These are phyloP conservation scores for Hirudinaria manillensis DNA, from an alignment of 2,888 invertebrate genomes.

Conservation along the genomic window DNA sequence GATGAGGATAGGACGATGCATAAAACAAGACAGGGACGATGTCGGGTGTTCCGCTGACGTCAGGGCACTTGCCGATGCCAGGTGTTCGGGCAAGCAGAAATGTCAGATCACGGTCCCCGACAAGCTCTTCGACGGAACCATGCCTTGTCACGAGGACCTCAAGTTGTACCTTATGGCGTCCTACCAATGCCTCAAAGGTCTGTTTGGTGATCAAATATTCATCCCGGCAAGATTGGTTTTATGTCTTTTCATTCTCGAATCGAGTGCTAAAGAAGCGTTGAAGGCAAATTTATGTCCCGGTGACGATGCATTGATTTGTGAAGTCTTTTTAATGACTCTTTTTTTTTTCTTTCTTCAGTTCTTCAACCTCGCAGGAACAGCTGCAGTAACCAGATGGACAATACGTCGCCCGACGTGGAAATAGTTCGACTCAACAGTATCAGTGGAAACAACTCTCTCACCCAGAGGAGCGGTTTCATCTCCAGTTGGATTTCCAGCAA, in stretches of 20 bases:
- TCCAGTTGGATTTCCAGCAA: constrained; percentile 26
- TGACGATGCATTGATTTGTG: not conserved
- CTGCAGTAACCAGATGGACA: constrained; percentile 20
- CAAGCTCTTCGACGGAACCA: constrained; percentile 21
- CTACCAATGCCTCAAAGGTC: constrained; percentile 32
- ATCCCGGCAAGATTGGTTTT: not conserved
- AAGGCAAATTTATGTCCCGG: no score
- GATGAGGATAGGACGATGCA: constrained; percentile 30
- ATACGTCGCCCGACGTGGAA: not conserved
- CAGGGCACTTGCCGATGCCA: constrained; percentile 19
- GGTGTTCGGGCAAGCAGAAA: constrained; percentile 31
- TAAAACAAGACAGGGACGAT: constrained; percentile 23
- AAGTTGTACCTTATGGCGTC: constrained; percentile 28
- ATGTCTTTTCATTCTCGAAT: not conserved
- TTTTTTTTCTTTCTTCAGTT: constrained; percentile 12
- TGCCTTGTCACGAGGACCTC: constrained; percentile 30
- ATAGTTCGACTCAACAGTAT: not conserved
- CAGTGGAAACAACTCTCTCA: constrained; percentile 4
- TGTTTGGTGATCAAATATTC: not conserved
- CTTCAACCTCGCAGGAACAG: constrained; percentile 24
- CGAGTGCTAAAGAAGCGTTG: no score
- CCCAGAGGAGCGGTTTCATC: constrained; percentile 15
- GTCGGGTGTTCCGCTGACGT: constrained; percentile 33
- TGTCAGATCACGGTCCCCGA: constrained; percentile 33
- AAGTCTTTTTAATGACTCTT: not conserved